These are phyloP conservation scores for Drosophila robusta DNA, from an alignment of 2,888 invertebrate species.

Conservation along the genomic window DNA sequence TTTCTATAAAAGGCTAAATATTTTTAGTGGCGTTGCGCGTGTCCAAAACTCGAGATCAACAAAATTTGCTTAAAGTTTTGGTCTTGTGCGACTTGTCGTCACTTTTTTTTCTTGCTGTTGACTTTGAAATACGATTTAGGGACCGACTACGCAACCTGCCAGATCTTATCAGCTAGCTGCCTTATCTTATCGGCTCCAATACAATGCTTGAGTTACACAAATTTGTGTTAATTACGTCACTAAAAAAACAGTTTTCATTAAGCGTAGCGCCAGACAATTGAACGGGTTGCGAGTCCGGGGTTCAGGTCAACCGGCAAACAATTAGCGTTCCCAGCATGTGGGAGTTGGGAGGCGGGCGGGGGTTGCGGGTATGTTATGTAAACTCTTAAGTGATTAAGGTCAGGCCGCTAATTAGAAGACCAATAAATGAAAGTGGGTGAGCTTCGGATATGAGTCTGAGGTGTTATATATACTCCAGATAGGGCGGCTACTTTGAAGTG, in stretches of 20 bases:
- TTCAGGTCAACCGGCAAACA: slow-evolving; percentile 42
- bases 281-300: slow-evolving; percentile 21
- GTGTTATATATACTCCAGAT: slow-evolving; percentile 9
- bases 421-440: slow-evolving; percentile 68
- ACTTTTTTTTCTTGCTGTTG: slow-evolving; percentile 30
- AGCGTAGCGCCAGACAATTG: slow-evolving; percentile 28
- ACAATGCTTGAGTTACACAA: slow-evolving; percentile 29
- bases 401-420: slow-evolving; percentile 69
- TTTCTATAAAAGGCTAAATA: slow-evolving; percentile 61
- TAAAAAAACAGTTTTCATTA: slow-evolving; percentile 28
- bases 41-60: slow-evolving; percentile 49
- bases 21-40: slow-evolving; percentile 58
- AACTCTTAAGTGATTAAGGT: slow-evolving; percentile 79
- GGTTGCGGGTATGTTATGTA: slow-evolving; percentile 50
- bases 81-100: slow-evolving; percentile 32
- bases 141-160: slow-evolving; percentile 24
- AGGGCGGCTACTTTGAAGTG: slow-evolving; percentile 54
- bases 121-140: slow-evolving; percentile 55
- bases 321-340: slow-evolving; percentile 43
- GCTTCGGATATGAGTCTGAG: slow-evolving; percentile 26
- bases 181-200: slow-evolving; percentile 49
- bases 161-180: slow-evolving; percentile 44
- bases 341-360: no score
- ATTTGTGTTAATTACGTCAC: slow-evolving; percentile 61
- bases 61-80: slow-evolving; percentile 66